Evolutionary conservation across 1,140 invertebrate species (phyloP).

Genomic region (Drosophila tristis): DNA sequence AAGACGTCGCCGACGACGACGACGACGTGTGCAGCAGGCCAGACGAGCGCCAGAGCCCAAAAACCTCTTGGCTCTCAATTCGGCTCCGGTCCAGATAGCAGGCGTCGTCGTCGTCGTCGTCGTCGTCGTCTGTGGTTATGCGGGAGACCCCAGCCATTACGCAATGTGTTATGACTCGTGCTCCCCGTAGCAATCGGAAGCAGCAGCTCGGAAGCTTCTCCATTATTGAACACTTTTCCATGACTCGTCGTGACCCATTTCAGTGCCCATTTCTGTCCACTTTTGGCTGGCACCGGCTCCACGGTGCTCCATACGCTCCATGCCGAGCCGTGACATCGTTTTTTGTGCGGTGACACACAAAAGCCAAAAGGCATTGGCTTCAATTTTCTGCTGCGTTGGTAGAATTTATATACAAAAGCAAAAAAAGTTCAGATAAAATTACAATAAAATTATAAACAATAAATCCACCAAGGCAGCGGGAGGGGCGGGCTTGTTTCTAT

Average conservation of each 20-base stretch:
- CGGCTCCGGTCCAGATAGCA: conserved; percentile 66
- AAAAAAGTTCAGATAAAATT: conserved; percentile 82
- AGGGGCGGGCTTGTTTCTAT: neutral
- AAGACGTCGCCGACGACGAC: conserved; percentile 54
- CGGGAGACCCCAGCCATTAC: conserved; percentile 43
- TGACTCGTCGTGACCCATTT: too few relatives aligned
- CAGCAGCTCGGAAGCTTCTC: neutral
- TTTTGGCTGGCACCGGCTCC: conserved; percentile 36
- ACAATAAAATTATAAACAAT: conserved; percentile 76
- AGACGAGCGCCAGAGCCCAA: conserved; percentile 22
- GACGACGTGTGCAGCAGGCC: conserved; percentile 53
- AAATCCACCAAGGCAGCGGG: neutral
- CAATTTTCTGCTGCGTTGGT: conserved; percentile 81
- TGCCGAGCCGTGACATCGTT: conserved; percentile 61
- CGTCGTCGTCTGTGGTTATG: conserved; percentile 65
- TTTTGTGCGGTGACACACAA: conserved; percentile 31
- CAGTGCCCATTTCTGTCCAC: neutral
- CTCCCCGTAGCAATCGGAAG: conserved; percentile 38
- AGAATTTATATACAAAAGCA: conserved; percentile 84
- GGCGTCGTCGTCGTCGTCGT: conserved; percentile 66
- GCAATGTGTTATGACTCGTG: conserved; percentile 41
- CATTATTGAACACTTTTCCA: neutral
- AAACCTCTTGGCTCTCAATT: conserved; percentile 42
- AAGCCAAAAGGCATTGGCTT: conserved; percentile 67
- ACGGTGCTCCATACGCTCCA: conserved; percentile 37